Conservation (phyloP, 2,113 vertebrate genomes). For the Limanda limanda region DNA sequence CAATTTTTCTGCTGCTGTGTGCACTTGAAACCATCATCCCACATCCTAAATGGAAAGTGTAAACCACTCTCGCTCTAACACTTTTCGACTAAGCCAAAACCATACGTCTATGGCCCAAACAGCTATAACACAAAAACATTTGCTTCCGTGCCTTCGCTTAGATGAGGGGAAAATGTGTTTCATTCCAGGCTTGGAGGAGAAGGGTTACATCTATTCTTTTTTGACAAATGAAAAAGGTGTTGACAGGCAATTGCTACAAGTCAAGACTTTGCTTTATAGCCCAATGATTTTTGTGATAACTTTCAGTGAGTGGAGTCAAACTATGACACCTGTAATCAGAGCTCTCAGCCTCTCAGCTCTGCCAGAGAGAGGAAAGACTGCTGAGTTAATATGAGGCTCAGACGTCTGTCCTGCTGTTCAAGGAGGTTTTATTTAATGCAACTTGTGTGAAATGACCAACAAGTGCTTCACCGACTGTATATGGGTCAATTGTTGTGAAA, state of each 20-base stretch:
- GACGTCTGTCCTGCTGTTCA: neutral
- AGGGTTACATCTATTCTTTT: neutral
- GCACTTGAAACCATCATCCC: constrained; percentile 11
- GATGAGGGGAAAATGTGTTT: neutral
- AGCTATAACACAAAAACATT: neutral
- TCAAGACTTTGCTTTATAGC: neutral
- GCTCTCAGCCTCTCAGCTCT: constrained; percentile 2
- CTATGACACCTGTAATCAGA: constrained; percentile 10
- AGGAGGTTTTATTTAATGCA: neutral
- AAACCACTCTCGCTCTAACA: neutral
- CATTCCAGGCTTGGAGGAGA: neutral
- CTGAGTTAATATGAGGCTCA: neutral
- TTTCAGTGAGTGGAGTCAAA: neutral
- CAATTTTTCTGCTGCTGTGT: constrained; percentile 22
- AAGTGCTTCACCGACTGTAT: no score
- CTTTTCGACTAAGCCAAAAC: neutral
- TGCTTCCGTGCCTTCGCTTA: neutral
- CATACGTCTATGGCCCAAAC: neutral
- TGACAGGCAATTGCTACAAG: neutral
- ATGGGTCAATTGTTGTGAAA: no score
- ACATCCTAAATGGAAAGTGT: neutral
- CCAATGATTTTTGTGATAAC: neutral
- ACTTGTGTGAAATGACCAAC: neutral
- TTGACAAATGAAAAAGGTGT: neutral
- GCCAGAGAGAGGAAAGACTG: neutral